Evolutionary conservation across 1,140 invertebrate species (phyloP), one percentile per base, ranked within the genome.

Genomic region (Ceratosolen fusciceps): DNA sequence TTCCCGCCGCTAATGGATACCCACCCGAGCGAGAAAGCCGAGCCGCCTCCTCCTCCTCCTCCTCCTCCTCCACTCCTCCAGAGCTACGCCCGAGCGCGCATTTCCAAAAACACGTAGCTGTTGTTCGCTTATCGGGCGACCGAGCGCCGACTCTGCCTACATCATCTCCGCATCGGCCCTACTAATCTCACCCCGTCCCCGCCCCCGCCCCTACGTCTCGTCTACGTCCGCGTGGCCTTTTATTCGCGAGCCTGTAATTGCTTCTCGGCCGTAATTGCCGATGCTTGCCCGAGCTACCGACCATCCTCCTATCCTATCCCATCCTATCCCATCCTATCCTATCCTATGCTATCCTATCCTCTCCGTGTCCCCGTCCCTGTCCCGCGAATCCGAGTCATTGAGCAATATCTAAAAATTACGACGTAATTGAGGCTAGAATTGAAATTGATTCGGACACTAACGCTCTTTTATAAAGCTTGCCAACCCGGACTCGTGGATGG

Each of bases 1-100:
- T n/a, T n/a, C n/a, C n/a, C 56, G 24, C 24, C 29, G 43, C 52
- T 75, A 76, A 76, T 62, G 73, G 52, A 77, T 74, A 67, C 43
- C 58, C 60, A 52, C 0, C 1, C 56, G 29, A 39, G 54, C 5
- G 1, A 24, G 5, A 8, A 10, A 16, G 1, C 54, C 37, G 52
- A 16, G 68, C 65, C 1, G 49, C 24, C 26, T 0, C 8, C 39
- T 0, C 9, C n/a, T 24, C 56, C 24, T 39, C 31, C 19, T 49
- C 52, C n/a, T 24, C 43, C 12, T 31, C 39, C 26, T 21, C 74
- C 47, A 29, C 2, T 39, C 37, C 12, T 26, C 39, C 19, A 16
- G 43, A n/a, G 24, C 37, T 37, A 37, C 14, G 1, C 0, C 16
- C 21, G 49, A 68, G 67, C 26, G 29, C 47, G 19, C 5, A 71